Conservation (phyloP, 1,140 invertebrate genomes). For the Scylla paramamosain region DNA sequence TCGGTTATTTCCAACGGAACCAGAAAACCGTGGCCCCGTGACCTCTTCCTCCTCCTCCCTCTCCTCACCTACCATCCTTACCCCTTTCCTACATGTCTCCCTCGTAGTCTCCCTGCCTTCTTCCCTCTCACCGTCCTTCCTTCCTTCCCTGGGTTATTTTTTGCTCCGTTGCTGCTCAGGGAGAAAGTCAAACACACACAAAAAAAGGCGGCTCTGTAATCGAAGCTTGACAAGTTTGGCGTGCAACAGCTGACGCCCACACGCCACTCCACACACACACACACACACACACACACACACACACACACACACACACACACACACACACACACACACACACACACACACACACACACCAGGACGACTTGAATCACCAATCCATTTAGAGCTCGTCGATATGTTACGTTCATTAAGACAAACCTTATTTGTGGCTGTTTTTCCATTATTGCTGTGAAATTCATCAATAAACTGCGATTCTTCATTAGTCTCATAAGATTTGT, state of each 20-base stretch:
- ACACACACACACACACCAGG: not conserved
- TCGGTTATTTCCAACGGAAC: not conserved
- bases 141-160: not conserved
- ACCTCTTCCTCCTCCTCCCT: not conserved
- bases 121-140: no score
- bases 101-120: no score
- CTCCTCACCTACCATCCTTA: not conserved
- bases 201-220: not conserved
- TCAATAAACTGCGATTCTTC: no score
- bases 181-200: not conserved
- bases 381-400: no score
- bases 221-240: no score
- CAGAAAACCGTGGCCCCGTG: not conserved
- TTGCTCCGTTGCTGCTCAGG: not conserved
- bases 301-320: no score
- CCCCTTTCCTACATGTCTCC: no score
- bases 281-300: no score
- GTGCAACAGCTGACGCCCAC: not conserved
- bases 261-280: not conserved
- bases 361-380: not conserved
- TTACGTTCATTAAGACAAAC: no score
- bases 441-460: no score
- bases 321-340: conserved; percentile 32
- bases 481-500: no score
- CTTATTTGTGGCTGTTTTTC: no score